Conservation (phyloP, 2,797 vertebrate genomes). For the Darevskia mixta region DNA sequence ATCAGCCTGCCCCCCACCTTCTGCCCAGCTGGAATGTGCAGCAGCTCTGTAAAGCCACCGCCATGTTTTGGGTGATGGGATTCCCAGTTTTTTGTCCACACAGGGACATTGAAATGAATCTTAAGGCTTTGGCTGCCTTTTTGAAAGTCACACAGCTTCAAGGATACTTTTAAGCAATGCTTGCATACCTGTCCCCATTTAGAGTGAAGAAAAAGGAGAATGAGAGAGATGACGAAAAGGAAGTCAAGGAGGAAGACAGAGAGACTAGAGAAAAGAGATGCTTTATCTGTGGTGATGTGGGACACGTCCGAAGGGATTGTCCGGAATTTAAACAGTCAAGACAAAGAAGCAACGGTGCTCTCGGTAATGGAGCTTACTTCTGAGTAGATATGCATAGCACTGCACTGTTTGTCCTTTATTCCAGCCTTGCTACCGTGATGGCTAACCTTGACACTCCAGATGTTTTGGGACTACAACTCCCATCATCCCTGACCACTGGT, state of each 20-base stretch:
- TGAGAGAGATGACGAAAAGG: constrained; percentile 94
- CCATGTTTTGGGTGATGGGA: too few relatives aligned
- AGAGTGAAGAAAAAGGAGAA: constrained; percentile 96
- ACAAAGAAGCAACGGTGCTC: constrained; percentile 83
- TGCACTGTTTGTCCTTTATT: not conserved
- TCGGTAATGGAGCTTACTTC: constrained; percentile 67
- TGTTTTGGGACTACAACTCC: too few relatives aligned
- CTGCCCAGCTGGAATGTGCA: too few relatives aligned
- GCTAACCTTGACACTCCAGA: too few relatives aligned
- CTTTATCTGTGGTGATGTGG: constrained; percentile 95
- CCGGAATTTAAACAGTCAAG: constrained; percentile 93
- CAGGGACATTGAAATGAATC: not conserved
- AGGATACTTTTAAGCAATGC: constrained; percentile 9
- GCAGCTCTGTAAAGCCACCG: too few relatives aligned
- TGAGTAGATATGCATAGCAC: not conserved
- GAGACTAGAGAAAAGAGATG: constrained; percentile 94
- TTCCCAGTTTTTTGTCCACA: not conserved
- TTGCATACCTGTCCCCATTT: constrained; percentile 65
- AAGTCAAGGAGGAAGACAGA: constrained; percentile 91
- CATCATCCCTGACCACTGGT: too few relatives aligned
- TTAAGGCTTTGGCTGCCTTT: not conserved
- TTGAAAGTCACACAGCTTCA: not conserved
- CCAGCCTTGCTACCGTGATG: not conserved
- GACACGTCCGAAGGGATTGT: constrained; percentile 95
- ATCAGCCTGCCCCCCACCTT: too few relatives aligned